These are phyloP conservation scores for Megaustenia siamemsis DNA, from an alignment of 2,888 invertebrate species.

Conservation along the genomic window DNA sequence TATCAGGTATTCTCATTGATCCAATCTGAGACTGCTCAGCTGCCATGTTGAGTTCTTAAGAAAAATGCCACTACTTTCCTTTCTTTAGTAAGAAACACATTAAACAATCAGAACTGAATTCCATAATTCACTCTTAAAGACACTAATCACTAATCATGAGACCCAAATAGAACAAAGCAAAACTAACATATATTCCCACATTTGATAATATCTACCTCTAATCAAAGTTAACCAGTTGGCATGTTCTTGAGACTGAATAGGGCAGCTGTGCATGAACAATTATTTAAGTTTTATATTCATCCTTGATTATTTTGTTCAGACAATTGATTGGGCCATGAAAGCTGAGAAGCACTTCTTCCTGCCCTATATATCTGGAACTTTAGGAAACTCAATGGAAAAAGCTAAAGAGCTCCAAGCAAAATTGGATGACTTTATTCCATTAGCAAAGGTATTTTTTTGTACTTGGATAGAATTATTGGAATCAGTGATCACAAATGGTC, in stretches of 20 bases:
- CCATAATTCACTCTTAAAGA: no score
- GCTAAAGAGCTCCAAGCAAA: slow-evolving; percentile 74
- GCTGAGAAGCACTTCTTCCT: slow-evolving; percentile 86
- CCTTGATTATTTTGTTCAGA: slow-evolving; percentile 71
- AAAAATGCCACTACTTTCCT: not conserved
- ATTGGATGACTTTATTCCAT: slow-evolving; percentile 77
- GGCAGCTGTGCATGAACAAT: slow-evolving; percentile 31
- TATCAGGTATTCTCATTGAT: slow-evolving; percentile 72
- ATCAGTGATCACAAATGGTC: not conserved
- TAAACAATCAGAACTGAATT: no score
- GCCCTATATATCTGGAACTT: slow-evolving; percentile 86
- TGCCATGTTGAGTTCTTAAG: not conserved
- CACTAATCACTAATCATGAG: no score
- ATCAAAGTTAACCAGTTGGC: not conserved
- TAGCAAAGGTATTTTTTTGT: slow-evolving; percentile 72
- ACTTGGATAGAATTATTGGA: not conserved
- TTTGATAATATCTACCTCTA: not conserved
- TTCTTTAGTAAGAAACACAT: no score
- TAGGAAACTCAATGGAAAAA: slow-evolving; percentile 82
- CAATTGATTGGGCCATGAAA: slow-evolving; percentile 81
- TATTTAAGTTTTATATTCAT: not conserved
- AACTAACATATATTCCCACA: not conserved
- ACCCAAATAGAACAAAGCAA: no score
- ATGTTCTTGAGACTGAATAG: slow-evolving; percentile 5
- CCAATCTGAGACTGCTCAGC: slow-evolving; percentile 22